Conservation (phyloP, 2,888 invertebrate species). For the Drosophila colorata region DNA sequence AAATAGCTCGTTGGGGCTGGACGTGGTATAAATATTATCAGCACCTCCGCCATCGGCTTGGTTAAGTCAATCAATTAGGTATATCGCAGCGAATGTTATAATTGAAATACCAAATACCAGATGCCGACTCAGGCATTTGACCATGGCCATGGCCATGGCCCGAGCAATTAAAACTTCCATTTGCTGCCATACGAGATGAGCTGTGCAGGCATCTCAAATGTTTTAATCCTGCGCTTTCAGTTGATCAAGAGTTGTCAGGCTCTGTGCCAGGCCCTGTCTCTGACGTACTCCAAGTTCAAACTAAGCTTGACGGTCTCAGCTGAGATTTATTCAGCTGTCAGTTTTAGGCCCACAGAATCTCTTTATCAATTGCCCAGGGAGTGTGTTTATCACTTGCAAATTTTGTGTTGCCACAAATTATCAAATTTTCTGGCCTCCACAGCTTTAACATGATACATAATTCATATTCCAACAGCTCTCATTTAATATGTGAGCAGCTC, state of each 20-base stretch:
- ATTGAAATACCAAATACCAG: conserved; percentile 66
- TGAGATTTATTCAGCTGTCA: conserved; percentile 7
- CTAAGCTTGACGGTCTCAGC: background rate
- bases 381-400: background rate
- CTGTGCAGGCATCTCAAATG: conserved; percentile 52
- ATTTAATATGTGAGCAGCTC: conserved; percentile 15
- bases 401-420: background rate
- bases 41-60: conserved; percentile 53
- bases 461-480: conserved; percentile 29
- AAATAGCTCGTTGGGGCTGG: conserved; percentile 59
- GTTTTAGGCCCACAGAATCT: background rate
- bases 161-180: conserved; percentile 3
- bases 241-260: background rate
- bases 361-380: conserved; percentile 3
- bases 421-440: conserved; percentile 1
- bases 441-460: conserved; percentile 12
- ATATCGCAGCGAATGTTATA: conserved; percentile 62
- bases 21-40: conserved; percentile 72
- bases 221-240: conserved; percentile 41
- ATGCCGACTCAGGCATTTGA: conserved; percentile 18
- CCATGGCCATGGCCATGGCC: conserved; percentile 37
- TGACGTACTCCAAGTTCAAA: background rate
- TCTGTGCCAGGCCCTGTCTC: background rate
- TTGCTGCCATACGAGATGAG: conserved; percentile 22
- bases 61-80: conserved; percentile 73